These are phyloP conservation scores for Galaxea fascicularis DNA, from an alignment of 92 coral and sea anemone species.

Conservation along the genomic window DNA sequence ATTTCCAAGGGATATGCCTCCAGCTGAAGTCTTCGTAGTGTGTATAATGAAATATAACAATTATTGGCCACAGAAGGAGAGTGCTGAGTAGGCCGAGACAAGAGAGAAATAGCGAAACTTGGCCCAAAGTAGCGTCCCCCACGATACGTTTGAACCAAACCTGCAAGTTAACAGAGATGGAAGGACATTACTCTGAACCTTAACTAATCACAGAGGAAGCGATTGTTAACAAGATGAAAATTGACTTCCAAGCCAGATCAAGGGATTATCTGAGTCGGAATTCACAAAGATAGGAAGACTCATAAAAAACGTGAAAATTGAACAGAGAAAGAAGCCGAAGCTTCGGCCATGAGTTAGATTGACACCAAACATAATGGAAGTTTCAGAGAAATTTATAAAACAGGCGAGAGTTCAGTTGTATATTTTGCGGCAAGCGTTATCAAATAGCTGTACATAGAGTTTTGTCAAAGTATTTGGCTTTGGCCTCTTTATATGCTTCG, in stretches of 20 bases:
- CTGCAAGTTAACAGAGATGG: slow-evolving; percentile 11
- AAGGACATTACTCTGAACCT: background rate
- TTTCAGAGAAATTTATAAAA: too few relatives aligned
- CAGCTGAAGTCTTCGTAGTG: slow-evolving; percentile 75
- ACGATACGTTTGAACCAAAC: slow-evolving; percentile 77
- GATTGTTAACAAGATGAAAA: background rate
- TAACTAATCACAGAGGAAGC: background rate
- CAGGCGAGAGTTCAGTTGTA: too few relatives aligned
- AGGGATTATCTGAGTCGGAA: background rate
- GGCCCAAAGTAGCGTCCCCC: slow-evolving; percentile 74
- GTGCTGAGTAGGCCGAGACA: slow-evolving; percentile 77
- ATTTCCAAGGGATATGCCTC: slow-evolving; percentile 80
- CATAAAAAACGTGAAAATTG: too few relatives aligned
- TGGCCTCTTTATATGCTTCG: too few relatives aligned
- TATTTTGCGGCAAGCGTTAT: too few relatives aligned
- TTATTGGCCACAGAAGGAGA: slow-evolving; percentile 80
- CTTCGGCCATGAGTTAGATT: too few relatives aligned
- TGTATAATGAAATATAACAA: slow-evolving; percentile 77
- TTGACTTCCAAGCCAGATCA: background rate
- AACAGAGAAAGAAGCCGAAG: too few relatives aligned
- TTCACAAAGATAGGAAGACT: background rate
- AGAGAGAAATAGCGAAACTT: slow-evolving; percentile 82
- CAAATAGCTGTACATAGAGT: too few relatives aligned
- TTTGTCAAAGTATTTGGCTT: too few relatives aligned
- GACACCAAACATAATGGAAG: too few relatives aligned